Base-by-base conservation (phyloP, 2,113 vertebrate genomes). In the Otocyon megalotis region DNA sequence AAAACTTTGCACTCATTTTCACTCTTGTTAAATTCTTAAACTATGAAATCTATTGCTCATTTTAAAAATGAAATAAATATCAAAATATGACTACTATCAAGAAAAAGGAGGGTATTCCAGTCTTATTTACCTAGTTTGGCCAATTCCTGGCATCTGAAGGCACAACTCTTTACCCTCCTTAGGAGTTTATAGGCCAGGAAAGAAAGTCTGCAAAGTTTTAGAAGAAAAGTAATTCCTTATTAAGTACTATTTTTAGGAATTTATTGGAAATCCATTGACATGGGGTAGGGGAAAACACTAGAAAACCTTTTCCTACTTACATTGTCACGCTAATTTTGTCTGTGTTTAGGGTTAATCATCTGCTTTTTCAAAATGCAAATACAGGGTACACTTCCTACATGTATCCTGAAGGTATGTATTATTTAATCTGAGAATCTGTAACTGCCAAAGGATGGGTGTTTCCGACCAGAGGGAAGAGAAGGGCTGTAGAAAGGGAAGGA, bases 21-120 rank as follows among this genome's bases (percentile, higher is more conserved):
- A 76, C 48, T 19, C 60, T 94, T 62, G 50, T 53, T 94, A 93
- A 95, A 87, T 81, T 79, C 94, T 91, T 91, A 50, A 97, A 53
- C 30, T 50, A 72, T 63, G 54, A 14, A 96, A 88, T 72, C 53
- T 94, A 88, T 74, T 62, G 87, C 63, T 82, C 74, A 72, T 88
- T 72, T 35, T 24, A 11, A 74, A 87, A 83, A 82, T 43, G 35
- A 94, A 86, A 81, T 77, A 67, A 97, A 89, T 74, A 30, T 86
- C 88, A 86, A 93, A 82, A 76, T 56, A 77, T 4, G 92, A 43
- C 32, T 58, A 37, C 26, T 35, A 67, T 53, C 67, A 85, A 65
- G 35, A 53, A 56, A 84, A 79, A 74, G 22, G 30, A 63, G 19
- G 24, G 28, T 54, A 74, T 69, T 74, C 74, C 35, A 5, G 30